Evolutionary conservation across 2,797 vertebrate genomes (phyloP), one percentile per base, ranked within the genome.

Genomic region (Acrossocheilus fasciatus): DNA sequence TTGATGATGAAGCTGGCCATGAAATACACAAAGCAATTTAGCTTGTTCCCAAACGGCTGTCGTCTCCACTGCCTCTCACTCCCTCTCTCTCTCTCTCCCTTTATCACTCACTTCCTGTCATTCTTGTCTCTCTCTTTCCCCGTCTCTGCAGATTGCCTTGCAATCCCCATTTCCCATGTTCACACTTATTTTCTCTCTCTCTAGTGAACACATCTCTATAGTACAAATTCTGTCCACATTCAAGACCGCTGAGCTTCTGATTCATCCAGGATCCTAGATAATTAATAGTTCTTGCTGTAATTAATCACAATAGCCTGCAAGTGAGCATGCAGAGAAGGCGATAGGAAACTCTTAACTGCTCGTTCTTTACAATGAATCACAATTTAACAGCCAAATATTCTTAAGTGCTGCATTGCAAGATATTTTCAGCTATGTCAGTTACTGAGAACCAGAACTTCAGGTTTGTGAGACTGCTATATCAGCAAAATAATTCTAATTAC

Each of bases 11-110:
- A 88, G 86, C 36, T 74, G 90, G 90, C 91, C 90, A 81, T 88
- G 91, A 88, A 92, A 87, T 86, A 90, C 86, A 89, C 36, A 80
- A 86, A 90, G 91, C 89, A 87, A 93, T 91, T 92, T 89, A 91
- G 85, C 90, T 85, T 73, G 69, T 80, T 92, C 90, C 90, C 89
- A 90, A 87, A 91, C 79, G 86, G 73, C 80, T 90, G 84, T 74
- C 70, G 5, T 84, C 84, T 93, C 91, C 87, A 81, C 52, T 82
- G 54, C 74, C 62, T 50, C 75, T 83, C 79, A 30, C 36, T 50
- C 81, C n/a, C 62, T 17, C 82, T 36, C 43, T 30, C 43, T 30
- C 30, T 14, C 20, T 41, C 57, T 45, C 75, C 12, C 34, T 81
- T 50, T 62, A 74, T 57, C 62, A 45, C 72, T 30, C 36, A 30